Evolutionary conservation across 2,113 vertebrate genomes (phyloP).

Genomic region (Aphelocoma coerulescens): DNA sequence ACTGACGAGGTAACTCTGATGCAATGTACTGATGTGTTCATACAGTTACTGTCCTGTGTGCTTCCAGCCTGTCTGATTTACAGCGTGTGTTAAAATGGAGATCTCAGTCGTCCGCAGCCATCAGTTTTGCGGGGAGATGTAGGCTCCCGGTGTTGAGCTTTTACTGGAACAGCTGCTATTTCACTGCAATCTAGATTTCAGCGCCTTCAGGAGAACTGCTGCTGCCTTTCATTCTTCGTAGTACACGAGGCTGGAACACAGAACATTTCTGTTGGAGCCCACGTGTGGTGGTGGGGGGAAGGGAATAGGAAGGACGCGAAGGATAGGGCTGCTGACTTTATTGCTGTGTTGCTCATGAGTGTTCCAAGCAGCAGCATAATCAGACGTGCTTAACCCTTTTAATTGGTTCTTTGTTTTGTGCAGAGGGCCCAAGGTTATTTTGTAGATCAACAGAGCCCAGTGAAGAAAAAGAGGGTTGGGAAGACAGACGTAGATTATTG

Average conservation of each 20-base stretch:
- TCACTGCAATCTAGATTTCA: neutral
- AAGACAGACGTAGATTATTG: constrained; percentile 72
- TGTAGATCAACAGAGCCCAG: constrained; percentile 70
- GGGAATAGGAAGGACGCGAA: neutral
- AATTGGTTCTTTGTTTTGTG: neutral
- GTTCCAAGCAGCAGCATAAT: neutral
- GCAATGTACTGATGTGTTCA: too few relatives aligned
- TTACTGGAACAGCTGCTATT: too few relatives aligned
- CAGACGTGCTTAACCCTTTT: neutral
- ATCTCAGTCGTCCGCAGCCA: neutral
- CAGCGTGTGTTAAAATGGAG: neutral
- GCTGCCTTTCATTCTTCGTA: neutral
- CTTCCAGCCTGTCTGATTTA: neutral
- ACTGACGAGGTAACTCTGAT: too few relatives aligned
- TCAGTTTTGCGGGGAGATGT: neutral
- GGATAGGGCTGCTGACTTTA: neutral
- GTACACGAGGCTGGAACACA: neutral
- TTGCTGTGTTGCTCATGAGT: neutral
- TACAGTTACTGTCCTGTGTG: too few relatives aligned
- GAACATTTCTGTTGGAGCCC: neutral
- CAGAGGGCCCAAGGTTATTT: constrained; percentile 81
- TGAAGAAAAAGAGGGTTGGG: constrained; percentile 81
- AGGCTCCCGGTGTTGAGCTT: neutral
- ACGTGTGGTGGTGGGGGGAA: neutral
- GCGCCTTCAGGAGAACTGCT: neutral